Percentiles rank a stretch among this genome's conserved stretches.
These are phyloP conservation scores for Chelidonichthys spinosus DNA, from an alignment of 2,797 vertebrate genomes.

Conservation along the genomic window DNA sequence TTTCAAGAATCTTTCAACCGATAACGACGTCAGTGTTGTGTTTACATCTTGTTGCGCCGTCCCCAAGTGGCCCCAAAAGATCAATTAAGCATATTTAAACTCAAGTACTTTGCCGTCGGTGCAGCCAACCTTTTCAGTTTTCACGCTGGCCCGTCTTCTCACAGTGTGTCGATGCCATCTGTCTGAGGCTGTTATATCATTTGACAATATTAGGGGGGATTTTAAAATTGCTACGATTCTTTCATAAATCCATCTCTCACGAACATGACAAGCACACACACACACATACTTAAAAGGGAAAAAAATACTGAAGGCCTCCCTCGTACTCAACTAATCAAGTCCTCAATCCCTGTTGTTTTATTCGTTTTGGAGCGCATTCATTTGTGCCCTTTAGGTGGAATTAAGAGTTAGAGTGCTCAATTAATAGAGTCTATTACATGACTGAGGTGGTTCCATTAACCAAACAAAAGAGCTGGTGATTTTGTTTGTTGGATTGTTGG, in stretches of 20 bases:
- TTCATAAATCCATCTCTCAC: not conserved
- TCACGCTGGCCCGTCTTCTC: not conserved
- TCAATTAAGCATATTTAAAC: not conserved
- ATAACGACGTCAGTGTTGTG: not conserved
- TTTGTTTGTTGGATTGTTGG: too few relatives aligned
- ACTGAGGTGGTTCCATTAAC: not conserved
- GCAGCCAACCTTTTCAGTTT: not conserved
- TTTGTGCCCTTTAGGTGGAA: slow-evolving; percentile 7
- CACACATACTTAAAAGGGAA: not conserved
- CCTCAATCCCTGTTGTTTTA: slow-evolving; percentile 27
- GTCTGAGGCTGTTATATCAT: slow-evolving; percentile 7
- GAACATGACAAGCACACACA: not conserved
- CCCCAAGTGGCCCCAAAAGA: not conserved
- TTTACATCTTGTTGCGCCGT: slow-evolving; percentile 1
- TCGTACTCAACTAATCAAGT: slow-evolving; percentile 14
- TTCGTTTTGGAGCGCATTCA: slow-evolving; percentile 15
- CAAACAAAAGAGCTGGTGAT: too few relatives aligned
- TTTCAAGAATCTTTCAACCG: not conserved
- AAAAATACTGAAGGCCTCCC: not conserved
- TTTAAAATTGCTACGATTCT: not conserved
- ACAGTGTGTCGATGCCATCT: slow-evolving; percentile 4
- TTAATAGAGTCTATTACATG: not conserved
- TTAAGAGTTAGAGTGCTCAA: not conserved
- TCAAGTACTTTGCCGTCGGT: not conserved
- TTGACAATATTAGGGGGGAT: not conserved